phyloP scores from a whole-genome alignment of 2,113 vertebrate species.

The Pseudorectes ferrugineus region DNA sequence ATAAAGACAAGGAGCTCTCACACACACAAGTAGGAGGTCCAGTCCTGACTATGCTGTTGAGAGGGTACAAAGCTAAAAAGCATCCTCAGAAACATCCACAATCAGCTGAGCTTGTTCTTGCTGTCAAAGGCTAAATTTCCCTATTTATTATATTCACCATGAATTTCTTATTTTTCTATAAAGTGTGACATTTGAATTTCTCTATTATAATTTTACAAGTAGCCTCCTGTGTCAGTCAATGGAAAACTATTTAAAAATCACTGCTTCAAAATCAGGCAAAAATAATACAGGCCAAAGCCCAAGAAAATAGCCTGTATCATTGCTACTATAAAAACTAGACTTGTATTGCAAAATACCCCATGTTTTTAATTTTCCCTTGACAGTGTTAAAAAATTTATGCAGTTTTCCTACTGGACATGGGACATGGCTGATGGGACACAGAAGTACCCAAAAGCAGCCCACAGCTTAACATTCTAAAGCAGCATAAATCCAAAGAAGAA shows the following conservation, averaged over 20 bases:
- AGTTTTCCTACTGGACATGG: background rate
- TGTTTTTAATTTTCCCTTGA: background rate
- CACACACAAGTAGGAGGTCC: background rate
- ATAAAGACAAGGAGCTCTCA: conserved; percentile 9
- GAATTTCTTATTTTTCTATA: background rate
- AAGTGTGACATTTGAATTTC: background rate
- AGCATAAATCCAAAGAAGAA: background rate
- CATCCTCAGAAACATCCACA: background rate
- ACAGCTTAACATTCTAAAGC: background rate
- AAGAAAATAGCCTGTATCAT: background rate
- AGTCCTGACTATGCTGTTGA: background rate
- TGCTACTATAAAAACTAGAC: background rate
- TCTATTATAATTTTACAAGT: background rate
- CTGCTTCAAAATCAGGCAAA: background rate
- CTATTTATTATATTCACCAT: background rate
- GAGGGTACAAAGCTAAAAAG: background rate
- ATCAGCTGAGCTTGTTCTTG: background rate
- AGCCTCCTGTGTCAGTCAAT: background rate
- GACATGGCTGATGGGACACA: background rate
- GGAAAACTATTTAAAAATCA: background rate
- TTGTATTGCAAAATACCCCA: background rate
- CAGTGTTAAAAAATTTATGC: background rate
- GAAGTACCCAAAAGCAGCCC: background rate
- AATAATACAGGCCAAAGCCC: background rate
- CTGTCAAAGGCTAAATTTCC: background rate